These are phyloP conservation scores for Labia minor DNA, from an alignment of 2,888 invertebrate species.

Conservation along the genomic window DNA sequence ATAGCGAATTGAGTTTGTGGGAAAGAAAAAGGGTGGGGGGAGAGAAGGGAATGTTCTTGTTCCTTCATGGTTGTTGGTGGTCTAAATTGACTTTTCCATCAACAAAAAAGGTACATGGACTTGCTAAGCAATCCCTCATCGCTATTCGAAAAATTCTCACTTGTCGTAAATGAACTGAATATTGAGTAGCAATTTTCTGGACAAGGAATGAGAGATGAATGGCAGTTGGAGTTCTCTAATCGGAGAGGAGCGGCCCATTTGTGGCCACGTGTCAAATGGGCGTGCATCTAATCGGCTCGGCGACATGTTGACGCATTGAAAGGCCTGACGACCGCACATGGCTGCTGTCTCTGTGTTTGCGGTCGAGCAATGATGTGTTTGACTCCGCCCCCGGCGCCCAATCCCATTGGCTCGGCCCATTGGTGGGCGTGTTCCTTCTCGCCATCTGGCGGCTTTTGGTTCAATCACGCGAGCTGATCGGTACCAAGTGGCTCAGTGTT, in stretches of 20 bases:
- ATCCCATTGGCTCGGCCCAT: not conserved
- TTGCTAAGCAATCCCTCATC: no score
- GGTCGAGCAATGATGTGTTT: not conserved
- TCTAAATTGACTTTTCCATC: no score
- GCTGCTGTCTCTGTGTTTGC: conserved; percentile 7
- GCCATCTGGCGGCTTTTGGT: not conserved
- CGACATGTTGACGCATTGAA: conserved; percentile 4
- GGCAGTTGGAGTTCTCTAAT: not conserved
- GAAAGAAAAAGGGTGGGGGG: no score
- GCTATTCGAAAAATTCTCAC: no score
- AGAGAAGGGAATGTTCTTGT: no score
- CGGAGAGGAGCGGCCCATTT: conserved; percentile 3
- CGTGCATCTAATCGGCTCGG: conserved; percentile 7
- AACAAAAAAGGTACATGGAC: no score
- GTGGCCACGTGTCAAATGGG: conserved; percentile 8
- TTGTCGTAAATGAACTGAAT: conserved; percentile 1
- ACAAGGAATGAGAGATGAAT: not conserved
- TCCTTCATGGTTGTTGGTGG: no score
- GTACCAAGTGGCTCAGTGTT: conserved; percentile 23
- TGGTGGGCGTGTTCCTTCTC: not conserved
- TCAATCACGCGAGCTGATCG: not conserved
- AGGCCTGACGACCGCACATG: conserved; percentile 13
- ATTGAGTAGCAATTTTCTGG: not conserved
- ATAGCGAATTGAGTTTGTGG: no score
- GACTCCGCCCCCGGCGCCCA: not conserved